phyloP scores from a whole-genome alignment of 1,140 invertebrate genomes.

The Pogonomyrmex californicus region DNA sequence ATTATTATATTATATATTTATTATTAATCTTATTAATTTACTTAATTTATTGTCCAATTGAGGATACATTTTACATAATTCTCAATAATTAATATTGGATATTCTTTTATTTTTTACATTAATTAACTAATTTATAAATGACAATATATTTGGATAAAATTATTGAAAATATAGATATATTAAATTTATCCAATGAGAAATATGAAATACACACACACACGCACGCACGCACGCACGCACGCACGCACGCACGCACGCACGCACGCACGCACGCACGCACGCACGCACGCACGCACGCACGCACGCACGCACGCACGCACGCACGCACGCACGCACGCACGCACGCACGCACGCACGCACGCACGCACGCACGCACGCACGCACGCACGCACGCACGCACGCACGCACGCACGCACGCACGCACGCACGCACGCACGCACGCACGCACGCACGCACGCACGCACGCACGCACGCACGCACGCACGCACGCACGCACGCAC shows the following conservation, averaged over 20 bases:
- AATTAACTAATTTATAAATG: neutral
- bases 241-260: too few species aligned
- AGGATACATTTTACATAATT: slow-evolving; percentile 3
- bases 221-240: too few species aligned
- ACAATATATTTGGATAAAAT: neutral
- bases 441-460: neutral
- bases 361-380: too few species aligned
- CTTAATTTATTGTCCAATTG: neutral
- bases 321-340: too few species aligned
- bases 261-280: too few species aligned
- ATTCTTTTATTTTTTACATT: neutral
- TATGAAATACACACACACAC: neutral
- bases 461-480: neutral
- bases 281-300: too few species aligned
- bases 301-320: too few species aligned
- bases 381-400: too few species aligned
- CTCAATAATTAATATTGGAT: neutral
- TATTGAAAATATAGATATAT: neutral
- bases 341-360: too few species aligned
- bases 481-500: neutral
- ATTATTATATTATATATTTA: too few species aligned
- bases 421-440: neutral
- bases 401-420: neutral
- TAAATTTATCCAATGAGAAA: neutral
- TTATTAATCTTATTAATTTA: neutral